These are phyloP conservation scores for Isichthys henryi DNA, from an alignment of 2,113 vertebrate species.

Conservation along the genomic window DNA sequence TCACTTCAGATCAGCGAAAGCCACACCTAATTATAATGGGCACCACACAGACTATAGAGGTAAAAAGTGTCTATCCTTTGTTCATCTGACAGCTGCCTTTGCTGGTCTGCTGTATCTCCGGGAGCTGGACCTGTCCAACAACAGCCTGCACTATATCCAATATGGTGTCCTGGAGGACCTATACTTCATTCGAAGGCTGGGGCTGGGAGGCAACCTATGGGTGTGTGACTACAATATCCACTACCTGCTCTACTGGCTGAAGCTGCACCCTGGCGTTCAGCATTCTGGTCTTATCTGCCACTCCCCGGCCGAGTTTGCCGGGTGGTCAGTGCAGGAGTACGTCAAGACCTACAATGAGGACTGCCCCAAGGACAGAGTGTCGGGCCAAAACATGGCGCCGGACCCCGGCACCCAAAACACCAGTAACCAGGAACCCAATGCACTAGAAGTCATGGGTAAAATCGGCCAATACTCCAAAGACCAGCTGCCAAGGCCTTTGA, in stretches of 20 bases:
- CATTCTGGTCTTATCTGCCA: constrained; percentile 79
- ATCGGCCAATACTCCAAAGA: constrained; percentile 58
- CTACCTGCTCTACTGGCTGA: constrained; percentile 95
- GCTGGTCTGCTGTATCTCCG: constrained; percentile 77
- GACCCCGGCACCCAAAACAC: constrained; percentile 16
- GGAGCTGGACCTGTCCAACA: constrained; percentile 90
- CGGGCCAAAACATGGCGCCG: constrained; percentile 56
- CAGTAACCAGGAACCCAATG: constrained; percentile 48
- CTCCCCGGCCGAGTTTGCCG: constrained; percentile 76
- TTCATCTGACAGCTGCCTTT: constrained; percentile 73
- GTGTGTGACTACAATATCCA: constrained; percentile 95
- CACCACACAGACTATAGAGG: neutral
- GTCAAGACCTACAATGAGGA: constrained; percentile 92
- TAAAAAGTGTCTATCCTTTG: neutral
- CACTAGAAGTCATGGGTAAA: constrained; percentile 66
- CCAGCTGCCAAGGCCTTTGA: constrained; percentile 44
- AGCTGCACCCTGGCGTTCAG: constrained; percentile 79
- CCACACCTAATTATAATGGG: neutral
- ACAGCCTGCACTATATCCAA: constrained; percentile 80
- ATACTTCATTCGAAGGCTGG: constrained; percentile 83
- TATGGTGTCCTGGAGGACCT: constrained; percentile 91
- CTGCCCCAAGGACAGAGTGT: constrained; percentile 79
- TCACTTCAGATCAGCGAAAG: neutral
- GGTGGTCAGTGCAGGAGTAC: constrained; percentile 85
- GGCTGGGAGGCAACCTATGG: constrained; percentile 84